phyloP scores from a whole-genome alignment of 1,140 invertebrate genomes.

The Scaptodrosophila lebanonensis region DNA sequence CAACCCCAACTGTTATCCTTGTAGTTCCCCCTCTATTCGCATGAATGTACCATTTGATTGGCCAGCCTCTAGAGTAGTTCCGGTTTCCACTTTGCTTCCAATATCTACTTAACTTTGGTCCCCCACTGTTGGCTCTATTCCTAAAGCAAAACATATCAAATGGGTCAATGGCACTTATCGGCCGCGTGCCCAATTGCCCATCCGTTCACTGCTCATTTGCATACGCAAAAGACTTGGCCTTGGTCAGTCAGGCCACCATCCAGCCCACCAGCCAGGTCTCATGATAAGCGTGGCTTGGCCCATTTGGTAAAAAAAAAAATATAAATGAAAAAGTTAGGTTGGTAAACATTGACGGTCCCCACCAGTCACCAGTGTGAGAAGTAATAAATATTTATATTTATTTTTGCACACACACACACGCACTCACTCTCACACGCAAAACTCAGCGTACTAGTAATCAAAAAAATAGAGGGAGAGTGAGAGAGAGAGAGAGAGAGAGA shows the following conservation, averaged over 20 bases:
- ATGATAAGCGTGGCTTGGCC: too few relatives aligned
- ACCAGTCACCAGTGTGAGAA: slow-evolving; percentile 31
- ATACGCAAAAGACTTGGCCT: slow-evolving; percentile 47
- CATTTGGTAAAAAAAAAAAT: too few relatives aligned
- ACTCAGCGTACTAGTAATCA: too few relatives aligned
- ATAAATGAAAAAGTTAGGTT: too few relatives aligned
- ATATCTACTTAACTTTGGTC: too few relatives aligned
- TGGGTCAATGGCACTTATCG: slow-evolving; percentile 43
- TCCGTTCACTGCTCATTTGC: slow-evolving; percentile 39
- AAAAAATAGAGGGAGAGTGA: too few relatives aligned
- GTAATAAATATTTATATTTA: slow-evolving; percentile 74
- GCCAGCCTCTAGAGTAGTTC: too few relatives aligned
- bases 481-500: too few relatives aligned
- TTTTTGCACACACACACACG: slow-evolving; percentile 50
- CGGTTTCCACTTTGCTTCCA: too few relatives aligned
- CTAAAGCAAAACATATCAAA: slow-evolving; percentile 34
- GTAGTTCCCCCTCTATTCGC: slow-evolving; percentile 14
- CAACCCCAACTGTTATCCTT: slow-evolving; percentile 10
- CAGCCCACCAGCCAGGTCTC: too few relatives aligned
- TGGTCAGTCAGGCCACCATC: slow-evolving; percentile 6
- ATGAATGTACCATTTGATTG: slow-evolving; percentile 47
- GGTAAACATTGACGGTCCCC: too few relatives aligned
- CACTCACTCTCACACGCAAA: too few relatives aligned
- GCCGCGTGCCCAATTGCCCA: slow-evolving; percentile 2
- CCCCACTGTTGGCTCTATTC: slow-evolving; percentile 21